phyloP scores from a whole-genome alignment of 2,888 invertebrate species.

The Acanthacorydalis orientalis region DNA sequence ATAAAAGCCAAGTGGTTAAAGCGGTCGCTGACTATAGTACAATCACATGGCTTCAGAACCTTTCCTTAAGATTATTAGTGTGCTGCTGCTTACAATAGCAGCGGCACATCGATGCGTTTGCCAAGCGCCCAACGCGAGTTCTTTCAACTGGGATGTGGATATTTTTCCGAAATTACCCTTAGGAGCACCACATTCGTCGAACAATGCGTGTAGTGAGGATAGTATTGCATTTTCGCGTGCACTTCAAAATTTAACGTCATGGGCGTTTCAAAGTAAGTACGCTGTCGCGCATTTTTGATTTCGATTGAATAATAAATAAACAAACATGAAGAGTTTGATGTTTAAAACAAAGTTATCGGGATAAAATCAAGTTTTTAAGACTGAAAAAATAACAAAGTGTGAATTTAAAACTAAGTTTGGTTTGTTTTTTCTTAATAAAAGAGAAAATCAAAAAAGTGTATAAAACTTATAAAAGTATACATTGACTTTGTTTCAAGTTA shows the following conservation, averaged over 20 bases:
- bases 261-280: constrained; percentile 38
- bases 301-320: constrained; percentile 6
- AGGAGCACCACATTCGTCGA: constrained; percentile 12
- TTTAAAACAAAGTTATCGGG: background rate
- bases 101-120: too few relatives aligned
- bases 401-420: background rate
- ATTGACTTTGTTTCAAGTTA: too few relatives aligned
- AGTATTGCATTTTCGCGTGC: constrained; percentile 15
- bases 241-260: constrained; percentile 34
- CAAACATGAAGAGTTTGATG: constrained; percentile 1
- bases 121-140: too few relatives aligned
- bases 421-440: too few relatives aligned
- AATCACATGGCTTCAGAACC: too few relatives aligned
- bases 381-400: background rate
- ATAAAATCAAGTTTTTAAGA: background rate
- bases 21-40: too few relatives aligned
- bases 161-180: constrained; percentile 17
- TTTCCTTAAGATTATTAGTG: too few relatives aligned
- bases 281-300: constrained; percentile 6
- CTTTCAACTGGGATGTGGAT: background rate
- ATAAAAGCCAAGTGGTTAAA: too few relatives aligned
- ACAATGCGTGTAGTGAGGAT: constrained; percentile 13
- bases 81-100: too few relatives aligned
- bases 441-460: too few relatives aligned
- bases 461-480: too few relatives aligned